Evolutionary conservation across 2,888 invertebrate genomes (phyloP).

Genomic region (Meiosimyza decipiens): DNA sequence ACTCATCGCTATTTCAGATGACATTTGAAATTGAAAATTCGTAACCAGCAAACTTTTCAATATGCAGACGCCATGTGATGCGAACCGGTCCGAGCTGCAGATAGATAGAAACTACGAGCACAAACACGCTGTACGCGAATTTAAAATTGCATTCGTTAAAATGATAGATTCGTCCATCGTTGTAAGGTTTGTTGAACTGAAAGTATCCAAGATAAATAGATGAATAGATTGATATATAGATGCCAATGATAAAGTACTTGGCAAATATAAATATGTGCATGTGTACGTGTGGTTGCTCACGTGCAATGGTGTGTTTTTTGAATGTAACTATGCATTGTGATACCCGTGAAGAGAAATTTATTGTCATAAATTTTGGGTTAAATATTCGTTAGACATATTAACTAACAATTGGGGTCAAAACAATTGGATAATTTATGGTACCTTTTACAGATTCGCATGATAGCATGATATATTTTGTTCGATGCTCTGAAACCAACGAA

Average conservation of each 20-base stretch:
- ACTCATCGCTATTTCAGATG: not conserved
- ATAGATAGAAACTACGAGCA: not conserved
- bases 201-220: slow-evolving; percentile 15
- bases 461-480: too few relatives aligned
- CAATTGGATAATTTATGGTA: too few relatives aligned
- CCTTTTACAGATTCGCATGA: too few relatives aligned
- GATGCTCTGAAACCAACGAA: too few relatives aligned
- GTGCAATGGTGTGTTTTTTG: too few relatives aligned
- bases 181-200: slow-evolving; percentile 25
- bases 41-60: not conserved
- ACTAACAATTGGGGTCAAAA: too few relatives aligned
- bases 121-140: slow-evolving; percentile 15
- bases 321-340: too few relatives aligned
- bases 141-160: slow-evolving; percentile 46
- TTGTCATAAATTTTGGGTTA: too few relatives aligned
- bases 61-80: not conserved
- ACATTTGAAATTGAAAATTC: slow-evolving; percentile 26
- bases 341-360: too few relatives aligned
- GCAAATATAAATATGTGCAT: too few relatives aligned
- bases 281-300: too few relatives aligned
- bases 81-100: not conserved
- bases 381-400: too few relatives aligned
- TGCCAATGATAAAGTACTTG: not conserved
- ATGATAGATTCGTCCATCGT: slow-evolving; percentile 44
- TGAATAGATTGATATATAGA: slow-evolving; percentile 12